Evolutionary conservation across 2,113 vertebrate genomes (phyloP).

Genomic region (Microcebus lehilahytsara): DNA sequence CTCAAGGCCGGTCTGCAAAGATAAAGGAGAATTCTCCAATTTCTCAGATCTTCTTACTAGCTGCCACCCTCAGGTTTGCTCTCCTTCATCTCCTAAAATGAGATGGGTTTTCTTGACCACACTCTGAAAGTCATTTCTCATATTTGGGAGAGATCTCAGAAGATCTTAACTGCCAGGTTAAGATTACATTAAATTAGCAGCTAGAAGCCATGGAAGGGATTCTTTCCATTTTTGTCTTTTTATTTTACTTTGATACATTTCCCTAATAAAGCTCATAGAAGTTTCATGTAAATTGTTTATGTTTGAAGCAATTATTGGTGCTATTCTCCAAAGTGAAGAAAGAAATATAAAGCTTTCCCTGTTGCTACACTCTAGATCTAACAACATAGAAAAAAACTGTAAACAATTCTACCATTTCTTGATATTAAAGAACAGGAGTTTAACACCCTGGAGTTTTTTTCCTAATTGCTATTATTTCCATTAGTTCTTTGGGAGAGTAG

Average conservation of each 20-base stretch:
- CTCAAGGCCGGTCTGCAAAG: neutral
- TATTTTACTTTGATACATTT: constrained; percentile 18
- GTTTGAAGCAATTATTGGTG: neutral
- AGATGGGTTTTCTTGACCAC: neutral
- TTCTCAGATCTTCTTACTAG: neutral
- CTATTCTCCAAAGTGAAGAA: neutral
- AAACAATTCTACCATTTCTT: neutral
- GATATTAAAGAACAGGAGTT: neutral
- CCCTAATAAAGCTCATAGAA: neutral
- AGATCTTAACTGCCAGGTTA: neutral
- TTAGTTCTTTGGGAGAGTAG: neutral
- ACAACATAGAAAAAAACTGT: neutral
- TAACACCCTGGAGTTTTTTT: neutral
- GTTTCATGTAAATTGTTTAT: neutral
- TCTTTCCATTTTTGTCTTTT: neutral
- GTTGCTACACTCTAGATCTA: neutral
- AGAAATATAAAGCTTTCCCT: neutral
- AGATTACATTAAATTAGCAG: neutral
- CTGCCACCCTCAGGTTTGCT: neutral
- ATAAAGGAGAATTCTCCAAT: neutral
- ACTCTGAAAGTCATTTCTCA: neutral
- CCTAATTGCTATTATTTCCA: neutral
- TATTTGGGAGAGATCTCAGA: neutral
- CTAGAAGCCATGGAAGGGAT: neutral
- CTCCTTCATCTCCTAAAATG: neutral